A percentile compares a stretch with the other conserved stretches of the same genome.
phyloP scores from a whole-genome alignment of 1,140 invertebrate species.

The Amyelois transitella region DNA sequence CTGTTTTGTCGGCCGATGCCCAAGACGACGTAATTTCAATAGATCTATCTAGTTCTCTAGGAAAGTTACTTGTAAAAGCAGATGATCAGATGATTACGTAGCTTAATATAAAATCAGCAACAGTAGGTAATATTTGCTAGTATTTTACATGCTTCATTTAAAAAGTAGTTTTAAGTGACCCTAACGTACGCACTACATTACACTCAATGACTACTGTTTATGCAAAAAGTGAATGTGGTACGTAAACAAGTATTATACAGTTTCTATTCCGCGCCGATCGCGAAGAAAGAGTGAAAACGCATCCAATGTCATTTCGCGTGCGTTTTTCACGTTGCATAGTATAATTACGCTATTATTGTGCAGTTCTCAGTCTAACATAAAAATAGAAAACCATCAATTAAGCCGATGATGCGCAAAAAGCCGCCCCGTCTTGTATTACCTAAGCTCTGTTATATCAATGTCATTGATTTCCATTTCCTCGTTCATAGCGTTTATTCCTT shows the following conservation, averaged over 20 bases:
- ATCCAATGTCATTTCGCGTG: conserved; percentile 15
- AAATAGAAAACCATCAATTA: conserved; percentile 59
- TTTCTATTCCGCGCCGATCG: conserved; percentile 28
- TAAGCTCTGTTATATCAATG: conserved; percentile 3
- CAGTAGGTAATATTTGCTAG: no score
- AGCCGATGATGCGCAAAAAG: conserved; percentile 25
- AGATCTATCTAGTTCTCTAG: background rate
- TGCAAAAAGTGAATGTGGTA: conserved; percentile 25
- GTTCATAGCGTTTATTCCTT: background rate
- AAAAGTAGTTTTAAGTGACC: no score
- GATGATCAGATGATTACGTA: no score
- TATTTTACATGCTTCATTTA: no score
- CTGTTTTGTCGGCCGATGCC: conserved; percentile 16
- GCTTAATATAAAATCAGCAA: no score
- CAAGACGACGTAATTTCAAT: background rate
- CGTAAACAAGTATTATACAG: conserved; percentile 12
- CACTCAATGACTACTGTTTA: conserved; percentile 4
- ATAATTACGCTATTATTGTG: conserved; percentile 46
- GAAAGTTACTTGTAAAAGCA: background rate
- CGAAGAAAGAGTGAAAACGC: conserved; percentile 43
- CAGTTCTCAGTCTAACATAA: conserved; percentile 42
- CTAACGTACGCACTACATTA: no score
- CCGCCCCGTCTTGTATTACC: background rate
- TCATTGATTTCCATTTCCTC: background rate
- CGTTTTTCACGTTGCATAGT: conserved; percentile 27